These are phyloP conservation scores for Gadopsis bispinosus DNA, from an alignment of 2,797 vertebrate genomes.

Conservation along the genomic window DNA sequence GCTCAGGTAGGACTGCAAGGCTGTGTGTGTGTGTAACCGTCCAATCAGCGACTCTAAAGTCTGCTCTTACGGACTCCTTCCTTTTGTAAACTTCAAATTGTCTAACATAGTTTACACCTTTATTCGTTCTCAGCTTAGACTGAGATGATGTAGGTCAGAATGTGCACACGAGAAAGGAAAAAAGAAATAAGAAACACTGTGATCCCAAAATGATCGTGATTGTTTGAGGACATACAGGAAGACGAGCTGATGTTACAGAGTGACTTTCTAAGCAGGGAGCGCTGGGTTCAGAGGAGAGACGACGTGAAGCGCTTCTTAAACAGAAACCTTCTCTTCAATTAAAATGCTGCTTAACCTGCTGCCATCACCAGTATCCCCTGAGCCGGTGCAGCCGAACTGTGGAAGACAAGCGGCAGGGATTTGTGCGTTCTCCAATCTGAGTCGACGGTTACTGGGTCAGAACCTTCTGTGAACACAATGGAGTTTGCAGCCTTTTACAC, in stretches of 20 bases:
- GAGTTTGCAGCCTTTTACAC: not conserved
- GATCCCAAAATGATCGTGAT: not conserved
- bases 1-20: constrained; percentile 86
- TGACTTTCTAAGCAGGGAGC: constrained; percentile 7
- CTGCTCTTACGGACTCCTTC: too few species aligned
- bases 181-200: not conserved
- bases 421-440: not conserved
- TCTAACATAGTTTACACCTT: too few species aligned
- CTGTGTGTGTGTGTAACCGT: not conserved
- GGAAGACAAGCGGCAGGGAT: not conserved
- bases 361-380: not conserved
- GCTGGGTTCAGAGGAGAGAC: constrained; percentile 12
- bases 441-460: not conserved
- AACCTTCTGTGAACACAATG: not conserved
- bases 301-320: constrained; percentile 23
- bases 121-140: too few species aligned
- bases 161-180: too few species aligned
- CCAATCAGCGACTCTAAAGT: not conserved
- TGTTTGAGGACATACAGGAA: not conserved
- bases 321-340: not conserved
- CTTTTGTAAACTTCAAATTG: too few species aligned
- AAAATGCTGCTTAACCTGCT: constrained; percentile 6
- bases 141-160: too few species aligned
- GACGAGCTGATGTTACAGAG: not conserved
- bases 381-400: not conserved